These are phyloP conservation scores for Zelleria hepariella DNA, from an alignment of 2,888 invertebrate species.

Conservation along the genomic window DNA sequence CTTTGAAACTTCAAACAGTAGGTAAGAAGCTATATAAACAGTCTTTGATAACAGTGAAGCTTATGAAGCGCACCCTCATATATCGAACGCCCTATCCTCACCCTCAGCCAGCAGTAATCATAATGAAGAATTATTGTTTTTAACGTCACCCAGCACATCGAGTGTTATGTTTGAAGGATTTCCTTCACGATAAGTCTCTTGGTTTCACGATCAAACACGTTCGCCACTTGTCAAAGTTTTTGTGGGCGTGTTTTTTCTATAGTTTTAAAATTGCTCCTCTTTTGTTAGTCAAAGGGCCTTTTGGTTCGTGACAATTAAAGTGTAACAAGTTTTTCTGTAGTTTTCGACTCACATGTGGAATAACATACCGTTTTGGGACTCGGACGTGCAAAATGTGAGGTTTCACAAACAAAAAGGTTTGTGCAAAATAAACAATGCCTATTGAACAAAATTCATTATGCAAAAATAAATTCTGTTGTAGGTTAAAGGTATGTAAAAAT, in stretches of 20 bases:
- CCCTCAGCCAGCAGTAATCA: slow-evolving; percentile 37
- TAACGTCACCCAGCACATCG: slow-evolving; percentile 43
- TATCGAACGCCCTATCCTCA: slow-evolving; percentile 17
- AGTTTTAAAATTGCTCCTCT: neutral
- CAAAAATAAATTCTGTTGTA: too few species aligned
- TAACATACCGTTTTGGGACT: neutral
- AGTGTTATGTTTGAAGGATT: slow-evolving; percentile 62
- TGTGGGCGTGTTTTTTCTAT: slow-evolving; percentile 22
- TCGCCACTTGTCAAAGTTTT: slow-evolving; percentile 46
- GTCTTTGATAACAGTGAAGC: too few species aligned
- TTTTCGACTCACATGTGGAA: slow-evolving; percentile 14
- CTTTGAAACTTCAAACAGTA: too few species aligned
- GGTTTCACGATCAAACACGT: slow-evolving; percentile 54
- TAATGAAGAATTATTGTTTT: slow-evolving; percentile 69
- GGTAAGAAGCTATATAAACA: too few species aligned
- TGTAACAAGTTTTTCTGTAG: slow-evolving; percentile 11
- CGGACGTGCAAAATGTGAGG: neutral
- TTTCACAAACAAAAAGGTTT: neutral
- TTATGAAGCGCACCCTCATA: slow-evolving; percentile 16
- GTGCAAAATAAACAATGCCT: neutral
- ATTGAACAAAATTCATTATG: too few species aligned
- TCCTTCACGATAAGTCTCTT: slow-evolving; percentile 52
- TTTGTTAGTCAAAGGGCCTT: slow-evolving; percentile 6
- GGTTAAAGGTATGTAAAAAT: too few species aligned
- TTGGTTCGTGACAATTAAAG: slow-evolving; percentile 21